Evolutionary conservation across 2,797 vertebrate genomes (phyloP).

Genomic region (Pteronotus mesoamericanus): DNA sequence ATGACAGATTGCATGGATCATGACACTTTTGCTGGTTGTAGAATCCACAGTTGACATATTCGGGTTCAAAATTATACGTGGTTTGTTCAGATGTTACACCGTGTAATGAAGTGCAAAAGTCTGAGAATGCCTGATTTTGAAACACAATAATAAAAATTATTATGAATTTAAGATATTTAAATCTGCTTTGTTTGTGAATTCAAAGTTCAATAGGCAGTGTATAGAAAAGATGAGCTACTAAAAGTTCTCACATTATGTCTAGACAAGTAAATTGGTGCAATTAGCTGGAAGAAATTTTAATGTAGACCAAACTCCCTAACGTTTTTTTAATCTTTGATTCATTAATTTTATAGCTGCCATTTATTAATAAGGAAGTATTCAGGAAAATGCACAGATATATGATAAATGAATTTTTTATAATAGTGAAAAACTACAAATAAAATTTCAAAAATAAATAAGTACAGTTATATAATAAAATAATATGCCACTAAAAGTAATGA

Average conservation of each 20-base stretch:
- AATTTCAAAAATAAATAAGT: background rate
- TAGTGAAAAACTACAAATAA: background rate
- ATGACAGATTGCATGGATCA: fast-evolving
- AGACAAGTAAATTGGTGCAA: background rate
- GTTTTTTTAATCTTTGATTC: background rate
- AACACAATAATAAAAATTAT: background rate
- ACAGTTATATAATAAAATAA: background rate
- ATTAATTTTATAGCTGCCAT: background rate
- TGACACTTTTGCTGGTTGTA: background rate
- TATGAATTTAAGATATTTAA: background rate
- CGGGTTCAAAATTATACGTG: background rate
- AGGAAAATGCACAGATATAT: background rate
- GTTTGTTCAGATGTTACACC: background rate
- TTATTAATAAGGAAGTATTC: background rate
- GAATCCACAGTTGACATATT: background rate
- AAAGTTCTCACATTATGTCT: background rate
- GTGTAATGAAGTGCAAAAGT: background rate
- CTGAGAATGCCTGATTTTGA: background rate
- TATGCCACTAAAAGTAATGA: background rate
- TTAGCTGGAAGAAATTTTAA: background rate
- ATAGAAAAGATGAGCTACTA: background rate
- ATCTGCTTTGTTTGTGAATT: background rate
- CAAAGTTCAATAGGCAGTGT: background rate
- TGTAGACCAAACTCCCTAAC: background rate
- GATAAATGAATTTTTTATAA: background rate